A percentile compares a stretch with the other conserved stretches of the same genome.
phyloP scores from a whole-genome alignment of 2,113 vertebrate species.

The Cyprinus carpio region DNA sequence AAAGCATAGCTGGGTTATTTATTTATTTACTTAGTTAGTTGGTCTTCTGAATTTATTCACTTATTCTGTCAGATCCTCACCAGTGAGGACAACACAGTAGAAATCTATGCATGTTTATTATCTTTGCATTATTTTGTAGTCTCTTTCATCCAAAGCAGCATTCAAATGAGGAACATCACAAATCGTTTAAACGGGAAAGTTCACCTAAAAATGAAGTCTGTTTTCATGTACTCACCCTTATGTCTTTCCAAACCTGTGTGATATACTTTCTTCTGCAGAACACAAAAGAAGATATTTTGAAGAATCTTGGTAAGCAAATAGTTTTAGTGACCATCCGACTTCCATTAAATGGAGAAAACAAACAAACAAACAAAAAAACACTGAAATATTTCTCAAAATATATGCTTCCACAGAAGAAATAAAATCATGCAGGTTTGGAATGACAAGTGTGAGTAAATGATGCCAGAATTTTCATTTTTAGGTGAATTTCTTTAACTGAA shows the following conservation, averaged over 20 bases:
- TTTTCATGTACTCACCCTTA: not conserved
- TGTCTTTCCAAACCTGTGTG: not conserved
- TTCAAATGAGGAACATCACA: not conserved
- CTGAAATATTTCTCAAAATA: too few relatives aligned
- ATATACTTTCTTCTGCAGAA: not conserved
- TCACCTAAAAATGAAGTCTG: too few relatives aligned
- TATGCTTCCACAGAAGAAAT: too few relatives aligned
- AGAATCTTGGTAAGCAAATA: not conserved
- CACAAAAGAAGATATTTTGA: not conserved
- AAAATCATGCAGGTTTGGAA: too few relatives aligned
- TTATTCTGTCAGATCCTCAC: not conserved
- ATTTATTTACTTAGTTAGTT: not conserved
- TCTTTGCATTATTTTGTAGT: not conserved
- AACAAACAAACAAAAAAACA: too few relatives aligned
- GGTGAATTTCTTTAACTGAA: too few relatives aligned
- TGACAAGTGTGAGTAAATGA: too few relatives aligned
- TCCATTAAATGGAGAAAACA: not conserved
- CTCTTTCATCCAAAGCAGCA: not conserved
- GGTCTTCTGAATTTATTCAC: not conserved
- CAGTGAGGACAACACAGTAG: not conserved
- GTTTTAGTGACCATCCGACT: not conserved
- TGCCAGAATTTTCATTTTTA: too few relatives aligned
- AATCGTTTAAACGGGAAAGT: too few relatives aligned
- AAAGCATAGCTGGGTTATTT: not conserved
- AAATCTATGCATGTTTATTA: not conserved